Evolutionary conservation across 2,797 vertebrate species (phyloP).

Genomic region (Acrossocheilus wenchowensis): DNA sequence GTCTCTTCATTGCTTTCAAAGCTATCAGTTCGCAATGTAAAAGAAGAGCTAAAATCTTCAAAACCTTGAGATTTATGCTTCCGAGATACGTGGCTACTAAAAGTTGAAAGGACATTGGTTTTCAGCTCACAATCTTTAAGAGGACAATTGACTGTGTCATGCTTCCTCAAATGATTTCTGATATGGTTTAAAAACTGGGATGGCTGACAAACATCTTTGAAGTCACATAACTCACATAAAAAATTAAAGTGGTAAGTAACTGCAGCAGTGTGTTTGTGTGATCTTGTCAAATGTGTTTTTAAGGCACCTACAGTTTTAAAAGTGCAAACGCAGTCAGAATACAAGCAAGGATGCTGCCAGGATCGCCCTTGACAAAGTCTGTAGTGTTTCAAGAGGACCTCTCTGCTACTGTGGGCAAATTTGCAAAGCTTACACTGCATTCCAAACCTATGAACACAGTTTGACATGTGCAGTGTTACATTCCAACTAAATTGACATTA

Average conservation of each 20-base stretch:
- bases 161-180: constrained; percentile 19
- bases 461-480: not conserved
- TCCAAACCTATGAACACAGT: not conserved
- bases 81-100: constrained; percentile 16
- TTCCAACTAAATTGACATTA: not conserved
- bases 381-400: not conserved
- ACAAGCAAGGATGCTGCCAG: not conserved
- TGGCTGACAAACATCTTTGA: constrained; percentile 46
- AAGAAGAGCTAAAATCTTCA: constrained; percentile 40
- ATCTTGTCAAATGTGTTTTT: not conserved
- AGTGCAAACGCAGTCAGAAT: not conserved
- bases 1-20: not conserved
- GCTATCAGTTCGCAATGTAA: not conserved
- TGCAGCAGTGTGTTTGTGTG: not conserved
- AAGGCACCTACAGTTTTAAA: not conserved
- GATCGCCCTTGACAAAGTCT: not conserved
- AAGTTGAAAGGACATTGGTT: constrained; percentile 37
- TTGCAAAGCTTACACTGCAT: constrained; percentile 19
- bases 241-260: not conserved
- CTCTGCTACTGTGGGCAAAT: constrained; percentile 1
- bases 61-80: not conserved
- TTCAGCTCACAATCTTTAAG: constrained; percentile 39
- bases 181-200: constrained; percentile 20
- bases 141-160: constrained; percentile 36
- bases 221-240: constrained; percentile 42